These are phyloP conservation scores for Cydia splendana DNA, from an alignment of 1,140 invertebrate species.

Conservation along the genomic window DNA sequence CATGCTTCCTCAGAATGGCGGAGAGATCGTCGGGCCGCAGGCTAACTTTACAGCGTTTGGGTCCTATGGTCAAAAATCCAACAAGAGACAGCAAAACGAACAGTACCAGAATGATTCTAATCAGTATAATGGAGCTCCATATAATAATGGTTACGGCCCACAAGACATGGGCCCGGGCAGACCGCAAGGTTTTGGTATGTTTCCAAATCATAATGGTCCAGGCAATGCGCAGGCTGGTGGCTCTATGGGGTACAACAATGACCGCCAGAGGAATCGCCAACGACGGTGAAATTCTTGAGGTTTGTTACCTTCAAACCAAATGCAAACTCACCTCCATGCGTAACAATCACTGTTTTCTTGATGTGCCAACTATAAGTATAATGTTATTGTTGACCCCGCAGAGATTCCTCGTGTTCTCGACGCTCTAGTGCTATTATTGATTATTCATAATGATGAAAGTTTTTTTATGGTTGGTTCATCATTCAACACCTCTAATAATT, in stretches of 20 bases:
- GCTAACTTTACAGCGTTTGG: constrained; percentile 74
- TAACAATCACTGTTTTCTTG: constrained; percentile 45
- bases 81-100: constrained; percentile 51
- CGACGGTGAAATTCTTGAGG: constrained; percentile 72
- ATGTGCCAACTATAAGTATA: constrained; percentile 35
- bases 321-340: constrained; percentile 62
- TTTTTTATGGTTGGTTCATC: constrained; percentile 47
- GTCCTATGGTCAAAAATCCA: constrained; percentile 64
- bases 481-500: constrained; percentile 23
- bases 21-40: constrained; percentile 53
- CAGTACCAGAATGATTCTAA: constrained; percentile 47
- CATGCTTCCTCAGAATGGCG: constrained; percentile 63
- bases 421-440: background rate
- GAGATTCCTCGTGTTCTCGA: too few species aligned
- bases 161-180: constrained; percentile 68
- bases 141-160: constrained; percentile 52
- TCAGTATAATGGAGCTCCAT: constrained; percentile 47
- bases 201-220: constrained; percentile 44
- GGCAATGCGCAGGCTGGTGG: constrained; percentile 66
- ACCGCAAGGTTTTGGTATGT: constrained; percentile 52
- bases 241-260: constrained; percentile 75
- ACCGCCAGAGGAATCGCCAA: constrained; percentile 75
- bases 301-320: constrained; percentile 77
- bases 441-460: background rate
- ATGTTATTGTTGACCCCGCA: background rate